phyloP scores from a whole-genome alignment of 2,888 invertebrate genomes.

The Baccha elongata region DNA sequence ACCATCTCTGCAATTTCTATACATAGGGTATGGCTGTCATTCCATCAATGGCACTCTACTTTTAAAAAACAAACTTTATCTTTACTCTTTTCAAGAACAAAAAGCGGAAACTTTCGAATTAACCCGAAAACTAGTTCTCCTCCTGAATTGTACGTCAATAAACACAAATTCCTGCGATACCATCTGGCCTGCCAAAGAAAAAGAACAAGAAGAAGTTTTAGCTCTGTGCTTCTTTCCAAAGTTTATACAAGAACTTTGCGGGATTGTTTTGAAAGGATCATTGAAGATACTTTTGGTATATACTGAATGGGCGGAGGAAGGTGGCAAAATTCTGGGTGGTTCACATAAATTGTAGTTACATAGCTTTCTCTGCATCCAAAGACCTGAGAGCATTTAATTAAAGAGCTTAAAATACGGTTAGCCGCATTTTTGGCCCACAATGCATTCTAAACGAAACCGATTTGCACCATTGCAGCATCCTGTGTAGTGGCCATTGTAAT shows the following conservation, averaged over 20 bases:
- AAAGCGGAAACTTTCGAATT: slow-evolving; percentile 61
- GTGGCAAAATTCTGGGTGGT: background rate
- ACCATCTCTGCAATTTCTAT: background rate
- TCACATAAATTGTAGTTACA: slow-evolving; percentile 52
- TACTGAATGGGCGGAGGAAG: background rate
- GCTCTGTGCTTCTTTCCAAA: slow-evolving; percentile 36
- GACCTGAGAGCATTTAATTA: slow-evolving; percentile 64
- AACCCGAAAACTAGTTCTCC: slow-evolving; percentile 54
- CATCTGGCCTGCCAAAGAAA: slow-evolving; percentile 37
- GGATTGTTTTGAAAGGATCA: slow-evolving; percentile 59
- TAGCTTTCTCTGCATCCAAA: slow-evolving; percentile 18
- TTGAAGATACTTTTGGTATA: slow-evolving; percentile 33
- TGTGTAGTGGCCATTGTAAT: slow-evolving; percentile 54
- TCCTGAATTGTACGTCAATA: slow-evolving; percentile 50
- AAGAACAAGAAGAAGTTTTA: slow-evolving; percentile 49
- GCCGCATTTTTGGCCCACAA: slow-evolving; percentile 55
- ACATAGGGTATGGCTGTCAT: slow-evolving; percentile 42
- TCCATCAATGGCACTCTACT: slow-evolving; percentile 49
- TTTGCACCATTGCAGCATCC: slow-evolving; percentile 58
- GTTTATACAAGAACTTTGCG: slow-evolving; percentile 65
- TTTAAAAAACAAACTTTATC: slow-evolving; percentile 68
- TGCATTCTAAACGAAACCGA: slow-evolving; percentile 33
- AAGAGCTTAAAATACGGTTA: slow-evolving; percentile 64
- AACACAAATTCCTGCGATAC: slow-evolving; percentile 65
- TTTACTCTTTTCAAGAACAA: slow-evolving; percentile 40